Evolutionary conservation across 2,797 vertebrate species (phyloP).

Genomic region (Pipistrellus pipistrellus): DNA sequence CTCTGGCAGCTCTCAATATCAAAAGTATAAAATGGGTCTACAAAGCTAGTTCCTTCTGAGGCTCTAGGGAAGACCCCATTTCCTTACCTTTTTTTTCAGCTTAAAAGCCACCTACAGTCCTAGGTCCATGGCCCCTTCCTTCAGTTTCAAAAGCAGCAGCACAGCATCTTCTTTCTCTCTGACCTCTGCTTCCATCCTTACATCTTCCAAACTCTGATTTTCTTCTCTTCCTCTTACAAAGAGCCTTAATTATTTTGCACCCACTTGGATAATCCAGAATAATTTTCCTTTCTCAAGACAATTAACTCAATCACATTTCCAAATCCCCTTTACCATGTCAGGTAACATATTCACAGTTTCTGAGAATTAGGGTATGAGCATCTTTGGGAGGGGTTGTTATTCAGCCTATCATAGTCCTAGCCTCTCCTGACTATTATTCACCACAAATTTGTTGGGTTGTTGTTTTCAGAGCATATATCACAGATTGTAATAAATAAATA

Average conservation of each 20-base stretch:
- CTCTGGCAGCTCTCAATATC: neutral
- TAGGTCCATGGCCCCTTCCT: neutral
- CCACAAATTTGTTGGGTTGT: neutral
- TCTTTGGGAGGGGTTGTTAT: neutral
- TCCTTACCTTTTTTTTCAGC: neutral
- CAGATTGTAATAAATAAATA: neutral
- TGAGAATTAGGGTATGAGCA: neutral
- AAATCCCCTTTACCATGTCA: neutral
- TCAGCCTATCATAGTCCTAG: neutral
- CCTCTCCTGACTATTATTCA: neutral
- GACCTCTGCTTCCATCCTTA: neutral
- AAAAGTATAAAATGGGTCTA: neutral
- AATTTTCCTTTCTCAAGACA: neutral
- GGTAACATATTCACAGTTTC: too few relatives aligned
- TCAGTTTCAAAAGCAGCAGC: neutral
- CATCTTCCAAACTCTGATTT: neutral
- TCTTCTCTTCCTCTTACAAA: neutral
- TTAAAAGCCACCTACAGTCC: neutral
- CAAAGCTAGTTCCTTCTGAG: neutral
- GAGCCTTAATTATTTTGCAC: neutral
- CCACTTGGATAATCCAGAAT: neutral
- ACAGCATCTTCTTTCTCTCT: neutral
- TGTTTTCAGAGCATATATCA: neutral
- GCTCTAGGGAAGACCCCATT: neutral
- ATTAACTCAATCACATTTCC: neutral